These are phyloP conservation scores for Aramus guarauna DNA, from an alignment of 2,113 vertebrate species.

Conservation along the genomic window DNA sequence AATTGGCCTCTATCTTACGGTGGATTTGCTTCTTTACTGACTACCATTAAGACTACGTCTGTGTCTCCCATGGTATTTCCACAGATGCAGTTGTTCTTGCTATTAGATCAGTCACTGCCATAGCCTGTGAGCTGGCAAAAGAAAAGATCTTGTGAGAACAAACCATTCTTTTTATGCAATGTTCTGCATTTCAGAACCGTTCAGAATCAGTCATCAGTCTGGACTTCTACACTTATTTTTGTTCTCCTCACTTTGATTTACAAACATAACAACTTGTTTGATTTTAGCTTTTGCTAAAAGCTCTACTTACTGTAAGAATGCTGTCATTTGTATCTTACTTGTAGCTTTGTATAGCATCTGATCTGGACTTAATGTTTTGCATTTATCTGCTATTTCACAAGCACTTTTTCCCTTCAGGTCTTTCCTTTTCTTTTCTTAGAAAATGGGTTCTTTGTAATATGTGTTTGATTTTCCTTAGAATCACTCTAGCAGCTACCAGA, in stretches of 20 bases:
- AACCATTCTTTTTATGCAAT: neutral
- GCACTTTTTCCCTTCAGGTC: neutral
- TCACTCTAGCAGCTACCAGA: neutral
- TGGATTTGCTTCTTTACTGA: neutral
- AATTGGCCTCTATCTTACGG: neutral
- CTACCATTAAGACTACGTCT: fast-evolving
- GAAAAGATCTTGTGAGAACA: neutral
- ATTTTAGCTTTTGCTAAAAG: neutral
- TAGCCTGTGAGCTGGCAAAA: neutral
- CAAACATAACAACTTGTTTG: neutral
- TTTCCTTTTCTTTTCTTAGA: neutral
- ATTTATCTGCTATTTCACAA: neutral
- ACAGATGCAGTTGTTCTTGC: neutral
- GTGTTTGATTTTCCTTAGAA: neutral
- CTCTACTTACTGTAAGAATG: neutral
- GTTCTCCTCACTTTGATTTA: neutral
- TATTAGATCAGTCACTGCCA: neutral
- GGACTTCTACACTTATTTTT: neutral
- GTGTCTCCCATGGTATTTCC: neutral
- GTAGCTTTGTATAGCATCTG: neutral
- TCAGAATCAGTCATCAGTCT: neutral
- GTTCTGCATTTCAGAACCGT: neutral
- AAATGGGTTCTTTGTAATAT: neutral
- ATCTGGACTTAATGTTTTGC: neutral
- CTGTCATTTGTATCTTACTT: neutral